Conservation (phyloP, 2,888 invertebrate species). For the Drosophila histrio region DNA sequence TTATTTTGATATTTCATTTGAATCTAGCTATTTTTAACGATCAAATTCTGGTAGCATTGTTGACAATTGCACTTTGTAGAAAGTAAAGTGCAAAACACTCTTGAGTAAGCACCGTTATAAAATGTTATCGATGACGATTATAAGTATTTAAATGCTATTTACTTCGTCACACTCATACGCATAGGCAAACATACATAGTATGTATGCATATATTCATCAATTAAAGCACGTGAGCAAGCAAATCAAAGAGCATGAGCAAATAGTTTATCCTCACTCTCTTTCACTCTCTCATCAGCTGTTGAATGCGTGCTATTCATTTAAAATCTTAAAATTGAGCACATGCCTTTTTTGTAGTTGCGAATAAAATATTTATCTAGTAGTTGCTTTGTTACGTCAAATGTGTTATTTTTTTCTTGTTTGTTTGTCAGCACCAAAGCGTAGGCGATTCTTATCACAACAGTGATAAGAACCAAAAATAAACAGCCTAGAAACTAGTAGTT, state of each 20-base stretch:
- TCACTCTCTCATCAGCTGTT: constrained; percentile 37
- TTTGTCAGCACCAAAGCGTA: neutral
- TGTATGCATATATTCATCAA: constrained; percentile 8
- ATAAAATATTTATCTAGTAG: constrained; percentile 36
- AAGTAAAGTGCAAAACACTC: constrained; percentile 29
- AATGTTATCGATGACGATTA: constrained; percentile 14
- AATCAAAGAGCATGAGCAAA: neutral
- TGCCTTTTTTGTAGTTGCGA: constrained; percentile 2
- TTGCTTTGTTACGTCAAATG: constrained; percentile 46
- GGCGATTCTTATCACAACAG: constrained; percentile 29
- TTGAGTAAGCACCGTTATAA: constrained; percentile 13
- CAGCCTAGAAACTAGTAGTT: constrained; percentile 14
- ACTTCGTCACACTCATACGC: neutral
- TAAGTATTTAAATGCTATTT: neutral
- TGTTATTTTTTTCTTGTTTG: neutral
- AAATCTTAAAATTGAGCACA: constrained; percentile 27
- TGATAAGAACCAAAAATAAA: constrained; percentile 28
- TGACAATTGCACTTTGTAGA: constrained; percentile 27
- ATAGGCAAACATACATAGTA: constrained; percentile 1
- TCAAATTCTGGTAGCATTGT: too few species aligned
- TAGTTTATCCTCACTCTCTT: neutral
- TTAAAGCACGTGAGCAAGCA: constrained; percentile 28
- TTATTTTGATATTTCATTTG: too few species aligned
- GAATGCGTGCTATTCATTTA: constrained; percentile 24
- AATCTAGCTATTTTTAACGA: too few species aligned